phyloP scores from a whole-genome alignment of 30 jellyfish, hydroid and myxozoan genomes.

The Mastigias papua region DNA sequence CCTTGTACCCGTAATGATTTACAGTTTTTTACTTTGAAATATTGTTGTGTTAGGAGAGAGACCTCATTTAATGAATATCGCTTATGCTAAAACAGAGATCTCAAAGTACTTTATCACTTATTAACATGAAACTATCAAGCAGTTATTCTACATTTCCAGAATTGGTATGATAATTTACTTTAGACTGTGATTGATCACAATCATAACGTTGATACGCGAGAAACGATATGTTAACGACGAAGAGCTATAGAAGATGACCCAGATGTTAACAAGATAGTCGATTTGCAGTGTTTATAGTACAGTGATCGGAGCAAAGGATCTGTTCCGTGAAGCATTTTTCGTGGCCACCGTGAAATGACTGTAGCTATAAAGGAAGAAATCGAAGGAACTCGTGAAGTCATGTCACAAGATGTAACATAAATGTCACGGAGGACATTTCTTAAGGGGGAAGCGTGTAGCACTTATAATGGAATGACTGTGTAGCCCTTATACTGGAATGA shows the following conservation, averaged over 20 bases:
- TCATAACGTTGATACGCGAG: background rate
- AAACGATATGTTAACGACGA: background rate
- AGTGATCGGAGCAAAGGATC: no score
- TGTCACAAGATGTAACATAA: background rate
- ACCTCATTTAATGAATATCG: background rate
- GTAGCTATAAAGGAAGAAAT: background rate
- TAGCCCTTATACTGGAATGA: no score
- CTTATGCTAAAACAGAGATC: background rate
- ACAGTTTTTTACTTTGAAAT: background rate
- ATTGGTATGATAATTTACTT: background rate
- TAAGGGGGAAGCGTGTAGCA: background rate
- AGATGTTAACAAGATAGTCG: background rate
- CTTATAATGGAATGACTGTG: background rate
- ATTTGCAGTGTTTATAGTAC: no score
- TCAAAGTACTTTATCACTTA: background rate
- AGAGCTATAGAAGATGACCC: background rate
- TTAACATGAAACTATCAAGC: background rate
- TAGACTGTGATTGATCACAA: background rate
- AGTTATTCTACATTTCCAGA: background rate
- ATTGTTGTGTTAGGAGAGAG: background rate
- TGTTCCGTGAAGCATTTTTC: no score
- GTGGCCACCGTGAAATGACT: no score
- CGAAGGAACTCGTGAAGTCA: background rate
- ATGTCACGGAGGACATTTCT: background rate
- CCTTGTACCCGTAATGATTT: background rate